Conservation (phyloP, 2,888 invertebrate species). For the Lasioglossum zephyrum region DNA sequence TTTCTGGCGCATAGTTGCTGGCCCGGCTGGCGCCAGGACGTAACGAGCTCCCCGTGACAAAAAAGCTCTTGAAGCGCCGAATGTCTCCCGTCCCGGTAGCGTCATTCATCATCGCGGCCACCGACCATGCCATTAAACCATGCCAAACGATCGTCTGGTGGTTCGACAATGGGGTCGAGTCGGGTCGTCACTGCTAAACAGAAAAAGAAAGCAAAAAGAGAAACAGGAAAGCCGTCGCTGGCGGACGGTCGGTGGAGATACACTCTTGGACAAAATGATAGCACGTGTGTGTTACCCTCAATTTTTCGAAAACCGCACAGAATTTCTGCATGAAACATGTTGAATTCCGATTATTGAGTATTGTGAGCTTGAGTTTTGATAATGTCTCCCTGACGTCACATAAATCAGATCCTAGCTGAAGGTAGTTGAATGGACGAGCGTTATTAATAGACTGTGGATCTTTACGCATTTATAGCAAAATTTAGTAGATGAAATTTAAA, state of each 20-base stretch:
- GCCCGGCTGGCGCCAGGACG: constrained; percentile 76
- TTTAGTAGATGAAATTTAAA: too few species aligned
- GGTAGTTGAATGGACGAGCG: too few species aligned
- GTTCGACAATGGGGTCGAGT: constrained; percentile 50
- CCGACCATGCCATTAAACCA: constrained; percentile 61
- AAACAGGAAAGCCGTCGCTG: not conserved
- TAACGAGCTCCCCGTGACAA: constrained; percentile 73
- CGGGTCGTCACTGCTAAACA: constrained; percentile 1
- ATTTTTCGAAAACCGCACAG: not conserved
- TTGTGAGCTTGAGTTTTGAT: too few species aligned
- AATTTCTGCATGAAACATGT: not conserved
- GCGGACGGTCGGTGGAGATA: not conserved
- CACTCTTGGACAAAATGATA: not conserved
- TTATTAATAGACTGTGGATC: too few species aligned
- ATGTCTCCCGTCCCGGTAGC: constrained; percentile 63
- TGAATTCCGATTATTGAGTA: not conserved
- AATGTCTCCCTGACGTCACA: too few species aligned
- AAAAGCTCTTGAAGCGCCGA: constrained; percentile 69
- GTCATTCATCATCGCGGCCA: constrained; percentile 74
- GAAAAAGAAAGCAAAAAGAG: constrained; percentile 8
- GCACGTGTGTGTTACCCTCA: not conserved
- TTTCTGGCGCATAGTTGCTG: constrained; percentile 70
- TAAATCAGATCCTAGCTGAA: too few species aligned
- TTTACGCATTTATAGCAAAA: too few species aligned
- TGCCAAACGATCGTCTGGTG: constrained; percentile 54